These are phyloP conservation scores for Bucco capensis DNA, from an alignment of 2,113 vertebrate species.

Conservation along the genomic window DNA sequence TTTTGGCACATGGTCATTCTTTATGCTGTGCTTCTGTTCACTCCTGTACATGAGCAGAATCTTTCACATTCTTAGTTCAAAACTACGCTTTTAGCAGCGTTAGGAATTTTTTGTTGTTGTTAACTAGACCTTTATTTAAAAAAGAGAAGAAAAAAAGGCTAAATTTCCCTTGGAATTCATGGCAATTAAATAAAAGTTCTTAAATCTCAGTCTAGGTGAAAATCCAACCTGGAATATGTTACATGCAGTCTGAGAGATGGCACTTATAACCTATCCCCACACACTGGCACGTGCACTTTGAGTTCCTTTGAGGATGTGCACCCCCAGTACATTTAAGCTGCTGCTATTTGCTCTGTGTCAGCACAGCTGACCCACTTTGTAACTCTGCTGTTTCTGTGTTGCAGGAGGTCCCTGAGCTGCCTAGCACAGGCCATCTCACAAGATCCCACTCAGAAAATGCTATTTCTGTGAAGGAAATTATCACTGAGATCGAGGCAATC, in stretches of 20 bases:
- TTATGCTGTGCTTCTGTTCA: not conserved
- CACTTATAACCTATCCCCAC: not conserved
- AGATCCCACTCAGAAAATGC: slow-evolving; percentile 82
- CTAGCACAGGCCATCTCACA: slow-evolving; percentile 38
- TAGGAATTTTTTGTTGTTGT: not conserved
- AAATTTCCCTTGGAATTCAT: not conserved
- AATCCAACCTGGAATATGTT: not conserved
- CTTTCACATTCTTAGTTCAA: not conserved
- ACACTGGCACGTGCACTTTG: rapidly evolving
- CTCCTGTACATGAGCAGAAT: not conserved
- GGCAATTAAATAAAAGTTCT: not conserved
- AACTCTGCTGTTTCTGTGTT: slow-evolving; percentile 36
- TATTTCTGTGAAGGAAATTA: slow-evolving; percentile 90
- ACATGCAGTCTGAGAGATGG: not conserved
- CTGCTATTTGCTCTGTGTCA: not conserved
- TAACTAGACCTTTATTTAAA: not conserved
- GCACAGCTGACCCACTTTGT: not conserved
- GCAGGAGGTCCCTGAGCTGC: slow-evolving; percentile 71
- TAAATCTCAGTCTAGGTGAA: not conserved
- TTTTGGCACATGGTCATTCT: not conserved
- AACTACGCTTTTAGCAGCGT: not conserved
- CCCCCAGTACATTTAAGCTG: not conserved
- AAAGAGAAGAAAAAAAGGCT: not conserved
- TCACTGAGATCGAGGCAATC: slow-evolving; percentile 92
- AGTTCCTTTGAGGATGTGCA: not conserved